A percentile compares a stretch with the other conserved stretches of the same genome.
These are phyloP conservation scores for Prionace glauca DNA, from an alignment of 2,797 vertebrate species.

Conservation along the genomic window DNA sequence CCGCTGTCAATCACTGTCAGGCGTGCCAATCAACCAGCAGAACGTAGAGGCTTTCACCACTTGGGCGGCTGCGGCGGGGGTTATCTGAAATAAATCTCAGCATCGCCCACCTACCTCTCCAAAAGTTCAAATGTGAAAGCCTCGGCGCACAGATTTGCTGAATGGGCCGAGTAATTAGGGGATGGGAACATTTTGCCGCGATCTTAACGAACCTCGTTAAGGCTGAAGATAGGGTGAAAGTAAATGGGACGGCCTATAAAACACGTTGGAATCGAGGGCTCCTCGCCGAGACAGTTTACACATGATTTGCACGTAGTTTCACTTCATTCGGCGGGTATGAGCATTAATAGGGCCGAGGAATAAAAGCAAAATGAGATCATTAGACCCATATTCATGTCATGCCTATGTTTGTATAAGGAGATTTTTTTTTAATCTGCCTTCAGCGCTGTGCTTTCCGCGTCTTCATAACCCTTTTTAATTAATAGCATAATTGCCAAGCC, in stretches of 20 bases:
- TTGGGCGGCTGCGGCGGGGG: constrained; percentile 67
- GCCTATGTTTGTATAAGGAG: constrained; percentile 46
- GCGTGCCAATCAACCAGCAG: constrained; percentile 98
- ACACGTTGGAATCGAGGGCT: constrained; percentile 65
- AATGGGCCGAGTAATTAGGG: constrained; percentile 90
- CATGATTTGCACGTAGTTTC: constrained; percentile 66
- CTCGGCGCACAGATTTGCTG: constrained; percentile 76
- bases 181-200: constrained; percentile 78
- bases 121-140: constrained; percentile 71
- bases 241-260: constrained; percentile 65
- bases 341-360: constrained; percentile 58
- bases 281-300: constrained; percentile 65
- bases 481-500: constrained; percentile 23
- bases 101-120: constrained; percentile 39
- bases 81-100: constrained; percentile 34
- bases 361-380: constrained; percentile 63
- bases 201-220: constrained; percentile 81
- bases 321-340: constrained; percentile 64
- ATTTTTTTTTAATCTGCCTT: constrained; percentile 32
- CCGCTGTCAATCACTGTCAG: constrained; percentile 99
- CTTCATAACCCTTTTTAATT: constrained; percentile 26
- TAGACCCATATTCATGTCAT: constrained; percentile 55
- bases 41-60: constrained; percentile 98
- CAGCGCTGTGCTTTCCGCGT: not conserved
- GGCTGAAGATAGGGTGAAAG: constrained; percentile 64